Evolutionary conservation across 2,113 vertebrate species (phyloP), one percentile per base, ranked within the genome.

Genomic region (Misgurnus anguillicaudatus): DNA sequence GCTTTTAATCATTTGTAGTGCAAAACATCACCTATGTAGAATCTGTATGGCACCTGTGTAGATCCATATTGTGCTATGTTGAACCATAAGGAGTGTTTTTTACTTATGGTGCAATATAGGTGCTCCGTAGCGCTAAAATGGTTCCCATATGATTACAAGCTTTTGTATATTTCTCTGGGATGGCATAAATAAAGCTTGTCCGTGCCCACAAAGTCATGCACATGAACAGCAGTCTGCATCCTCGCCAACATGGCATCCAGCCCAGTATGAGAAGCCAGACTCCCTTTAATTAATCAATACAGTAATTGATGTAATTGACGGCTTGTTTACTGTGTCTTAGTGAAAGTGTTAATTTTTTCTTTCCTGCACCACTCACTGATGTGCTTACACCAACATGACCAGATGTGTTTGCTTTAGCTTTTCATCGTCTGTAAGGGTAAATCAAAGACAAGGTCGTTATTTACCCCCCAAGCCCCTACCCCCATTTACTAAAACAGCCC

Each of bases 341-440:
- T 63, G 60, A 83, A 80, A 14, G 65, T 57, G 78, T 80, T 51
- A 38, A 14, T 65, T 74, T 60, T 69, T 58, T 68, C 24, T 80
- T 72, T 71, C 63, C 74, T 80, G 53, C 68, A 5, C 14, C 5
- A 2, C 38, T 62, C 65, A 70, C 60, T 79, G 68, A 47, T 70
- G n/a, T 60, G n/a, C 57, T 79, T 73, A 77, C 61, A 80, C 72
- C 79, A 83, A 77, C 81, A 81, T 17, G 42, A 21, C 68, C 73
- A 82, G 80, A 80, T 80, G 19, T 82, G 81, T 83, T 83, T 81
- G 78, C 76, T 83, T 83, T 86, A 80, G 62, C 69, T 45, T 48
- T 80, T 85, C 74, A 81, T 84, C 81, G 67, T 80, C 78, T 82
- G 76, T 80, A 61, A 39, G 60, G 39, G n/a, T 57, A 78, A 83